Conservation (phyloP, 2,888 invertebrate genomes). For the Mellilla xanthometata region DNA sequence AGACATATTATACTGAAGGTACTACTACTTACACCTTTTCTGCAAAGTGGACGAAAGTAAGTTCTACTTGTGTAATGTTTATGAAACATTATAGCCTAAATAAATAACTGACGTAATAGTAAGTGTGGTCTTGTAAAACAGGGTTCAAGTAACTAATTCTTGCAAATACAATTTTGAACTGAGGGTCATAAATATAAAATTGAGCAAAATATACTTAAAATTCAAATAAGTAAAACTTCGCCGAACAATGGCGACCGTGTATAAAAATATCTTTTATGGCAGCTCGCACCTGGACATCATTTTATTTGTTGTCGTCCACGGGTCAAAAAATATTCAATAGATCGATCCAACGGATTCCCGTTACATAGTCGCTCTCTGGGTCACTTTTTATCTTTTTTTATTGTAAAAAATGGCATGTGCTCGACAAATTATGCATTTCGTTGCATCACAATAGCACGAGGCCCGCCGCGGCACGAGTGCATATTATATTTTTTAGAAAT, state of each 20-base stretch:
- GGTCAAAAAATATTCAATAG: constrained; percentile 74
- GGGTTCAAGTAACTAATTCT: too few relatives aligned
- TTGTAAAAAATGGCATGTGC: constrained; percentile 73
- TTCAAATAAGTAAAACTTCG: constrained; percentile 30
- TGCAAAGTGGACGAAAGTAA: too few relatives aligned
- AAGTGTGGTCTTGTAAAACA: too few relatives aligned
- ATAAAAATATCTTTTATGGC: constrained; percentile 59
- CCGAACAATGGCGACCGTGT: constrained; percentile 39
- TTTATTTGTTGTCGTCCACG: constrained; percentile 66
- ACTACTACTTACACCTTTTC: constrained; percentile 10
- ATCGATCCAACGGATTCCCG: constrained; percentile 68
- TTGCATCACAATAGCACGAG: constrained; percentile 69
- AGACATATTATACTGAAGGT: constrained; percentile 30
- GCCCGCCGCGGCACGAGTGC: constrained; percentile 63
- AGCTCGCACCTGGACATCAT: constrained; percentile 70
- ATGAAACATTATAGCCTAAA: too few relatives aligned
- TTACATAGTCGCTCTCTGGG: constrained; percentile 66
- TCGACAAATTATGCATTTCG: constrained; percentile 79
- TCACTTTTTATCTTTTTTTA: constrained; percentile 69
- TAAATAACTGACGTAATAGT: too few relatives aligned
- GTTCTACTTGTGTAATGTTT: too few relatives aligned
- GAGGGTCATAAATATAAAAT: constrained; percentile 10
- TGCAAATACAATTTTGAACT: background rate
- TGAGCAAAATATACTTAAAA: constrained; percentile 6
- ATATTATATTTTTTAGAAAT: constrained; percentile 58